Base-by-base conservation (phyloP, 2,113 vertebrate species). In the Colossoma macropomum region DNA sequence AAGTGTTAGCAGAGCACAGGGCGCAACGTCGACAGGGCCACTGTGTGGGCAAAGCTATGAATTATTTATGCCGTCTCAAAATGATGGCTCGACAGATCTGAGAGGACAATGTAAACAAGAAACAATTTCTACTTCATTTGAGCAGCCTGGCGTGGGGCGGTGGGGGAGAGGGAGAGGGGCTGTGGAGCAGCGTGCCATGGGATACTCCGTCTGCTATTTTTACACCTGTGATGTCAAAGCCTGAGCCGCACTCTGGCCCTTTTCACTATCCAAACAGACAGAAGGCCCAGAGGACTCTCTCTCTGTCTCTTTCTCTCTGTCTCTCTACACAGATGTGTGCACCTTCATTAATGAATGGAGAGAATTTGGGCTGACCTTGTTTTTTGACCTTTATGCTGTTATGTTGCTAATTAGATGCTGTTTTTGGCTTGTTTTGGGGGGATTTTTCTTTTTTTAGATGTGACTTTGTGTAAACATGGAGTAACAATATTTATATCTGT, bases 181-280 rank as follows among this genome's bases (percentile, higher is more conserved):
- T 77, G 52, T 72, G 82, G 86, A 83, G 84, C 86, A 81, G 87
- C 73, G 84, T 87, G 90, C 87, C 90, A 91, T 82, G 90, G 90
- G 92, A 93, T 89, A 93, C 90, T 92, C 92, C 93, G 92, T 92
- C 92, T 92, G 92, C 90, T 86, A 84, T 84, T 86, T 87, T 82
- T 86, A 89, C 54, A 91, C 89, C 87, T 89, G 88, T 94, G 92
- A 94, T 93, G 92, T 92, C 92, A 93, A 91, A 91, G 86, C 38
- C 76, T 85, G 56, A 74, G 86, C 79, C 34, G 72, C 82, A 82
- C 66, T 87, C 32, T 86, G 77, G 86, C 88, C 65, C 66, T 80
- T 72, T 85, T 78, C 70, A 73, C 59, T 77, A 32, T 50, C 52
- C 48, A 70, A 77, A 87, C 75, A 79, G 79, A 81, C 86, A 84